phyloP scores from a whole-genome alignment of 2,888 invertebrate species.

The Anagyrus pseudococci region DNA sequence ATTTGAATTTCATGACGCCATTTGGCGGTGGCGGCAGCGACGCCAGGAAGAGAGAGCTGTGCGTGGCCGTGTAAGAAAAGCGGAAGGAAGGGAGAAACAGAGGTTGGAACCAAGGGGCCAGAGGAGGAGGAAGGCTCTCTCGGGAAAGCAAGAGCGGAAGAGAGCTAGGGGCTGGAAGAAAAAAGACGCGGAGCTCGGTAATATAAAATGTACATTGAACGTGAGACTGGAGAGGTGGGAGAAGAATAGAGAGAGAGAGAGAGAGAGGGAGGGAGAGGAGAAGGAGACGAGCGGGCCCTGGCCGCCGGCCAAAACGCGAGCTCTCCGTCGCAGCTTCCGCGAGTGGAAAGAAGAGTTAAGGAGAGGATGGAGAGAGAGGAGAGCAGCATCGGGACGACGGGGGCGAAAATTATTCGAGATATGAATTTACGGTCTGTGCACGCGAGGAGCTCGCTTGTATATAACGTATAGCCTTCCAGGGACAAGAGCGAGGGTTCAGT shows the following conservation, averaged over 20 bases:
- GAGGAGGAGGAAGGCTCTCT: too few relatives aligned
- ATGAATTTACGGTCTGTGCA: conserved; percentile 54
- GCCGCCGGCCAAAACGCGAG: conserved; percentile 47
- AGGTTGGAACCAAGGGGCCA: too few relatives aligned
- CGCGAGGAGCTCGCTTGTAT: background rate
- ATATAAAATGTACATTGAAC: conserved; percentile 38
- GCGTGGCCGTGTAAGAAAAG: conserved; percentile 22
- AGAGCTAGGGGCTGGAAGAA: too few relatives aligned
- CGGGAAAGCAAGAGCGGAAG: background rate
- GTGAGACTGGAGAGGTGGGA: too few relatives aligned
- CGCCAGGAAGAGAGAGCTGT: too few relatives aligned
- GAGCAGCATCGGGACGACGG: conserved; percentile 38
- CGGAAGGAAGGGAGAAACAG: conserved; percentile 27
- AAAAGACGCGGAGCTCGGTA: conserved; percentile 19
- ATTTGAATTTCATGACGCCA: conserved; percentile 41
- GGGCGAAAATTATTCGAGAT: conserved; percentile 60
- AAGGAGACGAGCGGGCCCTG: conserved; percentile 34
- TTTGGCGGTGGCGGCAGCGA: conserved; percentile 35
- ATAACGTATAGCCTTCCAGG: conserved; percentile 5
- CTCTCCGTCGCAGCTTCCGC: too few relatives aligned
- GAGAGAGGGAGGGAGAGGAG: conserved; percentile 21
- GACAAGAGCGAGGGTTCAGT: background rate
- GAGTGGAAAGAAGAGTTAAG: background rate
- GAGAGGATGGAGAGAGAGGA: conserved; percentile 30
- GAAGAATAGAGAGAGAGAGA: conserved; percentile 7